Base-by-base conservation (phyloP, 2,113 vertebrate species). In the Helogale parvula region DNA sequence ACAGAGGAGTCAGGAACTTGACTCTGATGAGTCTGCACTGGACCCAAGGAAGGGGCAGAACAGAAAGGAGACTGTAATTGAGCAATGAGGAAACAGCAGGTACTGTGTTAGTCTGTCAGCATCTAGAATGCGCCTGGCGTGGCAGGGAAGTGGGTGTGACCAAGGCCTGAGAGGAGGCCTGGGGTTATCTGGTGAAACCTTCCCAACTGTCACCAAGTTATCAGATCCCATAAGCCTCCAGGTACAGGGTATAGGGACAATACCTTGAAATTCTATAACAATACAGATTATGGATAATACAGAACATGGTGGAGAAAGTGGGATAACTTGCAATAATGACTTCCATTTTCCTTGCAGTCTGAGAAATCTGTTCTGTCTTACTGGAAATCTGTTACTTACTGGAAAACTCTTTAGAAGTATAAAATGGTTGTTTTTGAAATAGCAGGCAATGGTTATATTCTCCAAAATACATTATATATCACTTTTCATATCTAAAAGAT, bases 121-220 rank as follows among this genome's bases (percentile, higher is more conserved):
- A 1, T 4, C 1, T n/a, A 0, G 15, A 14, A 33, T 7, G 17
- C 1, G 23, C 29, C 21, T 2, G 65, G 69, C 4, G 19, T 11
- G 31, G 6, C 17, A 8, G 23, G 21, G 29, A 31, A 2, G 5
- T 1, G 5, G 10, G 5, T 0, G 0, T 31, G 12, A 29, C 0
- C 21, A 27, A 41, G 16, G 15, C 29, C 65, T 1, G 25, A 7
- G 2, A 41, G 2, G 9, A 16, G 11, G 27, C 38, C 12, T 31
- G 2, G 1, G 14, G 2, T 3, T 15, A 45, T 27, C 72, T 47
- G 31, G 27, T 0, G 15, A 54, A n/a, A 9, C 16, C 11, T 38
- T 21, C 89, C 69, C 69, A 25, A 0, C 14, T 12, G n/a, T 9
- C 11, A 35, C 52, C 66, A 17, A 7, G 0, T 35, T 14, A 1